Base-by-base conservation (phyloP, 2,113 vertebrate species). In the Alectura lathami region DNA sequence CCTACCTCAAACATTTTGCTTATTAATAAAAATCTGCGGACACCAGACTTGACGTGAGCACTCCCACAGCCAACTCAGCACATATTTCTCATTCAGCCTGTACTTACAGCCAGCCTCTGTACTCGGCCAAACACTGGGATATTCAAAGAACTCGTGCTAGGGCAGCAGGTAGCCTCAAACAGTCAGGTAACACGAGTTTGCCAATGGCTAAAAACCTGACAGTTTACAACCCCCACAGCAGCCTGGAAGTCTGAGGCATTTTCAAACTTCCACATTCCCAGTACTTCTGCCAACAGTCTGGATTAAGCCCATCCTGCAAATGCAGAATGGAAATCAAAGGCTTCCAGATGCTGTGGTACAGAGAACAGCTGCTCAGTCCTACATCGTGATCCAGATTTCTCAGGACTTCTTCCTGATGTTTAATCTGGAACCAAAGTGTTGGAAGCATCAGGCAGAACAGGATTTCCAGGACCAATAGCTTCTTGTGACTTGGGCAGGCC, bases 51-150 rank as follows among this genome's bases (percentile, higher is more conserved):
- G 67, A 67, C 64, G 60, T 16, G 18, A 95, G 34, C 68, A 67
- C 60, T 88, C 32, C 47, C 34, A 54, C 13, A 78, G 88, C 86
- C 69, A 93, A 51, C 56, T 94, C 88, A 93, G 80, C 92, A 91
- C 56, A 88, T 63, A 90, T 2, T 83, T 94, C 11, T 40, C 64
- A 83, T 86, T 78, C 91, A 86, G 73, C 29, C 53, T 63, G 32
- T 26, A 84, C 45, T 36, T 88, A 83, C 22, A 76, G 48, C 32
- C 32, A 77, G 80, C 74, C 45, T 30, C 29, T 51, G 40, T 26
- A 63, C 70, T 30, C 67, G 72, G 32, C 68, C 78, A 64, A 42
- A 38, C 23, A 32, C 22, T 24, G 22, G 51, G 38, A 93, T 83
- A 74, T 1, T 75, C 83, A 81, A 86, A 63, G 36, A 54, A 70